Percentiles rank a stretch among this genome's conserved stretches.
Conservation (phyloP, 2,113 vertebrate species). For the Mustela lutreola region DNA sequence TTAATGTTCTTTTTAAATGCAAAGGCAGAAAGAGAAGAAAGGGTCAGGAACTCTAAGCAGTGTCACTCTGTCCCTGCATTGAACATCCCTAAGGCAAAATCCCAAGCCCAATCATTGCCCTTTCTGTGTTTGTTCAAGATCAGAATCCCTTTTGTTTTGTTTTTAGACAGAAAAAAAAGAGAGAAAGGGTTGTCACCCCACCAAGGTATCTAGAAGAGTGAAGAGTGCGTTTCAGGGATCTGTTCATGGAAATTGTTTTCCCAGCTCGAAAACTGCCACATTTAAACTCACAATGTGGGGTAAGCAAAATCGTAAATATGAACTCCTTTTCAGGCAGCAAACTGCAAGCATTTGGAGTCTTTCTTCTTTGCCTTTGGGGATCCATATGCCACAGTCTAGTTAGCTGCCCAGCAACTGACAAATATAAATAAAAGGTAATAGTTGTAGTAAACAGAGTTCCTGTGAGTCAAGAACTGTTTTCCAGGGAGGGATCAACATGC, state of each 20-base stretch:
- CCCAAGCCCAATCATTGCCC: no score
- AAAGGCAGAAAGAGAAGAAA: not conserved
- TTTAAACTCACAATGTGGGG: slow-evolving; percentile 62
- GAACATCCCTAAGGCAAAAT: not conserved
- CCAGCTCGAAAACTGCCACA: slow-evolving; percentile 66
- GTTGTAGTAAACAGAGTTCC: slow-evolving; percentile 60
- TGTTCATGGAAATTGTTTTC: slow-evolving; percentile 71
- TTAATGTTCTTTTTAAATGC: not conserved
- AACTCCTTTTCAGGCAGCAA: slow-evolving; percentile 70
- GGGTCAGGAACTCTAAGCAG: not conserved
- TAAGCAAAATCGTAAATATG: slow-evolving; percentile 72
- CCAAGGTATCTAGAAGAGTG: slow-evolving; percentile 19
- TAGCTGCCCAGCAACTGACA: slow-evolving; percentile 65
- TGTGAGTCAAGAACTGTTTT: slow-evolving; percentile 66
- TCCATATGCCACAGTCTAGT: slow-evolving; percentile 76
- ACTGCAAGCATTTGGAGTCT: slow-evolving; percentile 50
- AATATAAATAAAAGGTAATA: slow-evolving; percentile 79
- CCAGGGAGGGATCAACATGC: slow-evolving; percentile 62
- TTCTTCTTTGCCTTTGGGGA: slow-evolving; percentile 74
- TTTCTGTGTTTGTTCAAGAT: not conserved
- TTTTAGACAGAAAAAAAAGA: not conserved
- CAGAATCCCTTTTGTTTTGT: not conserved
- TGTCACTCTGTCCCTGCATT: not conserved
- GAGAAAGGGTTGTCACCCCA: not conserved
- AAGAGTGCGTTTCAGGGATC: not conserved